Evolutionary conservation across 2,113 vertebrate species (phyloP).

Genomic region (Lamprotornis superbus): DNA sequence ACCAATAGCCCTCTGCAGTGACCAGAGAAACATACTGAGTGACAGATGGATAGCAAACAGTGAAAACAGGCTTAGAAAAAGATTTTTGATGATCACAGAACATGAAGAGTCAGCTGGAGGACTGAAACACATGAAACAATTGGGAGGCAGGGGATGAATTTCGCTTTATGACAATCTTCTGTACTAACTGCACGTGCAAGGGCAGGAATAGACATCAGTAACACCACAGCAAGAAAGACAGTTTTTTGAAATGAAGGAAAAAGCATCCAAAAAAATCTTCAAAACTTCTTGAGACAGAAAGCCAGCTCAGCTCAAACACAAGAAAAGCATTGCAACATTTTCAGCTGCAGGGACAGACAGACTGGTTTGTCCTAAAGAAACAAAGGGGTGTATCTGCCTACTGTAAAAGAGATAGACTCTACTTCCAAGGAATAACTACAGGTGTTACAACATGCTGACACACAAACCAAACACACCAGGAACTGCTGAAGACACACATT

Average conservation of each 20-base stretch:
- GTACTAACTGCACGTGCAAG: background rate
- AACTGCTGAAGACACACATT: background rate
- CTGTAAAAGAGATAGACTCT: background rate
- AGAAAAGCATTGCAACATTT: background rate
- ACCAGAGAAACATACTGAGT: background rate
- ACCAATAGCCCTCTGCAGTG: background rate
- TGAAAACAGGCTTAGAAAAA: background rate
- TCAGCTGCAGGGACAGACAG: background rate
- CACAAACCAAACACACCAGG: background rate
- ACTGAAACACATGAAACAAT: background rate
- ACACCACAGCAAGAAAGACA: background rate
- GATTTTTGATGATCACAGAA: background rate
- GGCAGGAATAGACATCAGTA: background rate
- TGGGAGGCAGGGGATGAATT: fast-evolving
- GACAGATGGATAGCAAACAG: background rate
- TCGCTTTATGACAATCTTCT: background rate
- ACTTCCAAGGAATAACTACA: background rate
- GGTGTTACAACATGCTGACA: background rate
- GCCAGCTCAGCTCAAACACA: background rate
- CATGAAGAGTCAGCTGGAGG: background rate
- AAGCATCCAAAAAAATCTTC: background rate
- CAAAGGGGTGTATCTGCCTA: background rate
- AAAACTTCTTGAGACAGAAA: background rate
- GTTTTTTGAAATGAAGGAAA: background rate
- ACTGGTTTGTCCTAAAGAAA: background rate